Conservation (phyloP, 2,888 invertebrate species). For the Philopedon plagiatum region DNA sequence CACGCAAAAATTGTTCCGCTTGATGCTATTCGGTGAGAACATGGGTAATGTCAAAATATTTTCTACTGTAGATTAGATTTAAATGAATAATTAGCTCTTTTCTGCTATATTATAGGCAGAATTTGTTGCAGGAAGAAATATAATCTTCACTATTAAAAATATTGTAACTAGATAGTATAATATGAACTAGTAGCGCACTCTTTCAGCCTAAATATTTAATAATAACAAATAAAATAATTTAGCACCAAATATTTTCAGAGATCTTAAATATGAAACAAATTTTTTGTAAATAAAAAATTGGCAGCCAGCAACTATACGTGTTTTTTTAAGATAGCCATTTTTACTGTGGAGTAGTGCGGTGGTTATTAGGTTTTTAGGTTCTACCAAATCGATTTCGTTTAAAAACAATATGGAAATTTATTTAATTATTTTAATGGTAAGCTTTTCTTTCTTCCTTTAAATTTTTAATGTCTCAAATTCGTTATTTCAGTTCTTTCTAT, state of each 20-base stretch:
- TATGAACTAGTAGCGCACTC: neutral
- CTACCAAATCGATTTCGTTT: neutral
- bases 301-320: neutral
- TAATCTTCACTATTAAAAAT: neutral
- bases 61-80: neutral
- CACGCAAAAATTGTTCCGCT: conserved; percentile 31
- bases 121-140: too few species aligned
- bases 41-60: conserved; percentile 24
- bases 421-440: conserved; percentile 22
- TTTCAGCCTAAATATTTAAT: neutral
- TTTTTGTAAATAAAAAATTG: neutral
- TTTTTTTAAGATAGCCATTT: neutral
- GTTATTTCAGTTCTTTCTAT: conserved; percentile 1
- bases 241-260: neutral
- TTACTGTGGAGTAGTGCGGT: neutral
- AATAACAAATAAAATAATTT: neutral
- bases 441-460: neutral
- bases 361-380: neutral
- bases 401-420: conserved; percentile 19
- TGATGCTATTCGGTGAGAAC: conserved; percentile 7
- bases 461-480: neutral
- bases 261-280: neutral
- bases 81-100: neutral
- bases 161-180: neutral
- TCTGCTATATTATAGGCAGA: too few species aligned